A percentile compares a stretch with the other conserved stretches of the same genome.
Evolutionary conservation across 1,140 invertebrate genomes (phyloP).

Genomic region (Mactra quadrangularis): DNA sequence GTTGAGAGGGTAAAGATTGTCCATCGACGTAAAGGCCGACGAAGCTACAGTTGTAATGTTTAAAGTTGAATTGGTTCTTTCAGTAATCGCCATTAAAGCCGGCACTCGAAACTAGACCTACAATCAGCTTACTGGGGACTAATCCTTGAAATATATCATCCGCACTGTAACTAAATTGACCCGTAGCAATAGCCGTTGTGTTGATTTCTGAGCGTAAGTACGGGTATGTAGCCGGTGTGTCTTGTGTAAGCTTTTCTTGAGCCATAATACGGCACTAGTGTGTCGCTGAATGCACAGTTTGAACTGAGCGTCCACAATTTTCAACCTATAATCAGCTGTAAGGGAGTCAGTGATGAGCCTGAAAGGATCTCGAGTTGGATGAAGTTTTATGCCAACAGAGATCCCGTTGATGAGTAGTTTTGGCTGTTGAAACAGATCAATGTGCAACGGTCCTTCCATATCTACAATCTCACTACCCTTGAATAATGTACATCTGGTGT

Average conservation of each 20-base stretch:
- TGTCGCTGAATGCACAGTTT: slow-evolving; percentile 31
- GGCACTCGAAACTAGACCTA: slow-evolving; percentile 38
- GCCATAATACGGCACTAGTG: slow-evolving; percentile 35
- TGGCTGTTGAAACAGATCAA: slow-evolving; percentile 31
- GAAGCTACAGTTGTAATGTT: slow-evolving; percentile 47
- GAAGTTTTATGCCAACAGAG: background rate
- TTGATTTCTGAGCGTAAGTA: slow-evolving; percentile 42
- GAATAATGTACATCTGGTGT: slow-evolving; percentile 7
- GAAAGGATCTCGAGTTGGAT: background rate
- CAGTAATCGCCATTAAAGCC: slow-evolving; percentile 15
- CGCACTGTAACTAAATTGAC: slow-evolving; percentile 45
- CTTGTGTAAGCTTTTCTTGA: background rate
- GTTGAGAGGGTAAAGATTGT: slow-evolving; percentile 51
- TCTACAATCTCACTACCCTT: slow-evolving; percentile 38
- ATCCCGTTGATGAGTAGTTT: slow-evolving; percentile 12
- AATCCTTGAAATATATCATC: slow-evolving; percentile 56
- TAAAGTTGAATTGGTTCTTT: slow-evolving; percentile 3
- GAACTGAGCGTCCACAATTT: background rate
- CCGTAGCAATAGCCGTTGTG: slow-evolving; percentile 47
- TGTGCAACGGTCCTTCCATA: slow-evolving; percentile 32
- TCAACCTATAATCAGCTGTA: background rate
- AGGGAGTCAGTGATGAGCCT: background rate
- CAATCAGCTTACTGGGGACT: slow-evolving; percentile 42
- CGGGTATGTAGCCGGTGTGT: slow-evolving; percentile 10
- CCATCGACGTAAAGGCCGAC: slow-evolving; percentile 53